phyloP scores from a whole-genome alignment of 2,113 vertebrate genomes.

The Dicrurus megarhynchus region DNA sequence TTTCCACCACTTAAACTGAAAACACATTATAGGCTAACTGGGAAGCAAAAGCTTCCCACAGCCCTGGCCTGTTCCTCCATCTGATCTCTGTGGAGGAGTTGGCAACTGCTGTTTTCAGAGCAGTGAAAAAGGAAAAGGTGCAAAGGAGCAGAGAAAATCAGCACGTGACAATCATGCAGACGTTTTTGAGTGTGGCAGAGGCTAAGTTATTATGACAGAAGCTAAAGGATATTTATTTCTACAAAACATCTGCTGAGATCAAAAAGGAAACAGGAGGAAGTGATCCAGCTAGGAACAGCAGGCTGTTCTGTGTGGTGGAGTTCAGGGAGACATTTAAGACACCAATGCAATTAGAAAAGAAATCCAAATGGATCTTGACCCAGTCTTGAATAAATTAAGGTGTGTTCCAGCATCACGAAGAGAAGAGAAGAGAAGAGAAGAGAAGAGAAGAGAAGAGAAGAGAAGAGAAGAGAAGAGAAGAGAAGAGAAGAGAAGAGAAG shows the following conservation, averaged over 20 bases:
- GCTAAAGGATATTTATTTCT: constrained; percentile 3
- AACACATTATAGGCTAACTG: not conserved
- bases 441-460: too few relatives aligned
- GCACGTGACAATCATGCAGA: not conserved
- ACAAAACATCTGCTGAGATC: not conserved
- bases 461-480: not conserved
- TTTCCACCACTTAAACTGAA: constrained; percentile 47
- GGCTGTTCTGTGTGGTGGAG: not conserved
- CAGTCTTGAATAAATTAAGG: not conserved
- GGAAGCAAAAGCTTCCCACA: constrained; percentile 11
- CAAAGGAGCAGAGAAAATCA: constrained; percentile 2
- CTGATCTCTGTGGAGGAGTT: constrained; percentile 10
- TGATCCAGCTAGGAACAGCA: not conserved
- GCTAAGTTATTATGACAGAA: not conserved
- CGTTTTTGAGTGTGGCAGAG: not conserved
- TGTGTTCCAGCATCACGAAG: not conserved
- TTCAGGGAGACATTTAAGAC: not conserved
- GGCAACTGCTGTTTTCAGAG: constrained; percentile 22
- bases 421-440: too few relatives aligned
- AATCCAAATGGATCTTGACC: not conserved
- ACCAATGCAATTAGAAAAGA: not conserved
- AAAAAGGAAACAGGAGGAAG: not conserved
- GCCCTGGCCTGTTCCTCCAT: not conserved
- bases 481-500: not conserved
- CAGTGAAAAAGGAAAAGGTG: not conserved